Base-by-base conservation (phyloP, 1,140 invertebrate genomes). In the Pogonus chalceus region DNA sequence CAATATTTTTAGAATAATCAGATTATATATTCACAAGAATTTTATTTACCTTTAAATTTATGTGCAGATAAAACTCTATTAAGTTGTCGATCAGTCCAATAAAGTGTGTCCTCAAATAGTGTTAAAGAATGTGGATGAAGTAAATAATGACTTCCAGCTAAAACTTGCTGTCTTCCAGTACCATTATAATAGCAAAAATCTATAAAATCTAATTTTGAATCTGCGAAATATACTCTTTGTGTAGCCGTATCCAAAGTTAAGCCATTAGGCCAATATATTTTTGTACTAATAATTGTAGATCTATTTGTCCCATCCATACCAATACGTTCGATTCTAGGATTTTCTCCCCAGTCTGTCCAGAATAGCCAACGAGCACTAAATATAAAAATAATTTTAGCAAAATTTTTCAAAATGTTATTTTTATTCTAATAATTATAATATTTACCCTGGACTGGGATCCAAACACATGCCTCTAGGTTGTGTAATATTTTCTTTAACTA, bases 291-390 rank as follows among this genome's bases (percentile, higher is more conserved):
- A 21, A 99, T 94, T 0, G 84, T 82, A 14, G 77, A 80, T 9
- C 96, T 78, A 60, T 89, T 85, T 0, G 82, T 83, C 0, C 96
- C 96, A 65, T 99, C 96, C 88, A 99, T 90, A 20, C 93, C 93
- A 7, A 95, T 86, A 55, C 94, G 74, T 71, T 99, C 96, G 53
- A 99, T 93, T 1, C 94, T 72, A 1, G 96, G 96, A 73, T 96
- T 92, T 66, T 96, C 93, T 43, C 95, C 95, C 95, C 96, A 98
- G 67, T 98, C 96, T 0, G 92, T 96, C 95, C 95, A 97, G 74
- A 97, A 97, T 14, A 97, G 73, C 80, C 88, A 92, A 2, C 85
- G 72, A 0, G 89, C 83, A 23, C 77, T 78, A 55, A 23, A 66
- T 58, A 49, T 35, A 51, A 54, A 57, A 20, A 43, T 2, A 23